Base-by-base conservation (phyloP, 2,113 vertebrate genomes). In the Pardalotus punctatus region DNA sequence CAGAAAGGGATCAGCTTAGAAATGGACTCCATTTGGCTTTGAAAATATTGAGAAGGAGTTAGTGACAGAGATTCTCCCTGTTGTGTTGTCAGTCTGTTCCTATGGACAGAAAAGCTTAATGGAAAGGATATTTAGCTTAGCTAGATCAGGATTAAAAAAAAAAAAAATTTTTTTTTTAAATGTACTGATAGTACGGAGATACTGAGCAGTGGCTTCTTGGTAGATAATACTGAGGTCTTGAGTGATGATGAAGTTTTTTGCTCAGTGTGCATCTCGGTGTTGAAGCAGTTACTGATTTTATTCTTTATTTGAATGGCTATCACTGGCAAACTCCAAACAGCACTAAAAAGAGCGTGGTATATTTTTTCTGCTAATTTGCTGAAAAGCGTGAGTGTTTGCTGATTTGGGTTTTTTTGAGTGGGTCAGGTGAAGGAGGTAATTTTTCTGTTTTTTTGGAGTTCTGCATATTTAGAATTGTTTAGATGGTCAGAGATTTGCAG, bases 391-490 rank as follows among this genome's bases (percentile, higher is more conserved):
- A 35, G 15, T 47, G 15, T 54, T 74, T 73, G 36, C 47, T 70
- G 35, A 19, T 47, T 3, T 5, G 11, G 4, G 0, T 8, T 43
- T 21, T 50, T 29, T 33, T 67, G 6, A 56, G 21, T 51, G 38
- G 20, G 9, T 76, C 6, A 69, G 53, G 43, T 56, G 57, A 71
- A 88, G 28, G 31, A 80, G 40, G 36, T 43, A 35, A n/a, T 81
- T 60, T 38, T 90, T 82, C 25, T 66, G 5, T n/a, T 83, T 76
- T 84, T 51, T 24, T 90, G 12, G 24, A 70, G 20, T 29, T 88
- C 29, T 86, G 40, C 31, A 21, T 88, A 42, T 88, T 91, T 81
- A 42, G 54, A 81, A 81, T 94, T 73, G 42, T 83, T 91, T 50
- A 43, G 38, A 35, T 84, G 83, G 42, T 72, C 28, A 38, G 64